phyloP scores from a whole-genome alignment of 2,888 invertebrate genomes.

The Protophormia terraenovae region DNA sequence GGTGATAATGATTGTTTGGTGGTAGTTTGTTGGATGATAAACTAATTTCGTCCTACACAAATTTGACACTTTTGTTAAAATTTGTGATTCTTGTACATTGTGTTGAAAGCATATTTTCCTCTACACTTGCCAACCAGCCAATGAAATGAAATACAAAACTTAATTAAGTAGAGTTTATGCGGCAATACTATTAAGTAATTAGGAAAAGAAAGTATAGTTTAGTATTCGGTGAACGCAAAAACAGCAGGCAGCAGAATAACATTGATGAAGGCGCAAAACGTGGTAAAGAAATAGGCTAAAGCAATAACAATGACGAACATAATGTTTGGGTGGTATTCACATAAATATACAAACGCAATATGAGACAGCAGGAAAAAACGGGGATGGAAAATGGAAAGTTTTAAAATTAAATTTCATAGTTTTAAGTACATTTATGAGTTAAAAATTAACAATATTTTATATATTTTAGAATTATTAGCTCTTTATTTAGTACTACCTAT shows the following conservation, averaged over 20 bases:
- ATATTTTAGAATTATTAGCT: too few species aligned
- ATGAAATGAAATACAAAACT: not conserved
- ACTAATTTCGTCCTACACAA: not conserved
- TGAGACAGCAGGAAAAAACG: not conserved
- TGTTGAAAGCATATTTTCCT: too few species aligned
- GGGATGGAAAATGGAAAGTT: not conserved
- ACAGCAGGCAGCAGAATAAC: not conserved
- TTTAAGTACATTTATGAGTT: too few species aligned
- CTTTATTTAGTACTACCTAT: too few species aligned
- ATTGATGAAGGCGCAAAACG: not conserved
- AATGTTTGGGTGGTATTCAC: not conserved
- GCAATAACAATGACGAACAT: not conserved
- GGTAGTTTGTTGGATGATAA: not conserved
- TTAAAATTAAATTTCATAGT: too few species aligned
- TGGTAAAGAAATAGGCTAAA: not conserved
- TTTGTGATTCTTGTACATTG: not conserved
- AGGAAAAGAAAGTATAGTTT: not conserved
- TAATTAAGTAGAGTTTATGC: not conserved
- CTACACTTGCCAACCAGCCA: not conserved
- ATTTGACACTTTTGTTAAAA: not conserved
- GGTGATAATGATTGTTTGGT: not conserved
- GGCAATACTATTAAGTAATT: not conserved
- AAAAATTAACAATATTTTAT: too few species aligned
- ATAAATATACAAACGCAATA: not conserved
- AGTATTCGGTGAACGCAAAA: not conserved